Evolutionary conservation across 2,888 invertebrate genomes (phyloP).

Genomic region (Dasypogon diadema): DNA sequence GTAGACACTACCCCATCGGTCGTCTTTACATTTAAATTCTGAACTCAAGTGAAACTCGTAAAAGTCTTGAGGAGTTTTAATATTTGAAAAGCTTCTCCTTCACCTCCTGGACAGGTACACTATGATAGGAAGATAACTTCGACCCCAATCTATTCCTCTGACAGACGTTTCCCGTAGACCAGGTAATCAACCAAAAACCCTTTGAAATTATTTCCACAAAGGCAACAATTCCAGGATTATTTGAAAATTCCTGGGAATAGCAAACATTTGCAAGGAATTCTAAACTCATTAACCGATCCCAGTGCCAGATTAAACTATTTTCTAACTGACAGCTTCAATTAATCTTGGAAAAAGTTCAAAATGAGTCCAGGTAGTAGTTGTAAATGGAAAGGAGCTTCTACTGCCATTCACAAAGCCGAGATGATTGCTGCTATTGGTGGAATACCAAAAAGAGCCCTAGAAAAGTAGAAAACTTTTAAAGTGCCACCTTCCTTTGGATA

Average conservation of each 20-base stretch:
- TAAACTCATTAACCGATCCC: constrained; percentile 47
- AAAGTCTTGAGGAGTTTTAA: no score
- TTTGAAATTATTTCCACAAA: constrained; percentile 34
- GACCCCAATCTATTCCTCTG: not conserved
- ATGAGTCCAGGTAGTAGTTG: constrained; percentile 5
- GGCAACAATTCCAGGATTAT: constrained; percentile 33
- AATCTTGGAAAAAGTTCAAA: constrained; percentile 39
- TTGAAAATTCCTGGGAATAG: constrained; percentile 26
- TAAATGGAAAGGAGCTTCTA: constrained; percentile 6
- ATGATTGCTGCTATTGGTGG: constrained; percentile 38
- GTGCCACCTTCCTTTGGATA: constrained; percentile 13
- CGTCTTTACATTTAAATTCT: no score
- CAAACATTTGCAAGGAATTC: constrained; percentile 38
- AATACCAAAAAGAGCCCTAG: not conserved
- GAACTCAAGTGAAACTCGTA: no score
- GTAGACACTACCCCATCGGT: no score
- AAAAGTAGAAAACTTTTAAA: constrained; percentile 35
- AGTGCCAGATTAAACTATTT: constrained; percentile 49
- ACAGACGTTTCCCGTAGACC: not conserved
- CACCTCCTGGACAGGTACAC: not conserved
- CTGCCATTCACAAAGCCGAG: constrained; percentile 8
- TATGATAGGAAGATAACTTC: not conserved
- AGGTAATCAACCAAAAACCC: constrained; percentile 38
- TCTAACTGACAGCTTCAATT: constrained; percentile 47
- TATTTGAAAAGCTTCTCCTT: no score